phyloP scores from a whole-genome alignment of 1,140 invertebrate genomes.

The Dendroctonus ponderosae region DNA sequence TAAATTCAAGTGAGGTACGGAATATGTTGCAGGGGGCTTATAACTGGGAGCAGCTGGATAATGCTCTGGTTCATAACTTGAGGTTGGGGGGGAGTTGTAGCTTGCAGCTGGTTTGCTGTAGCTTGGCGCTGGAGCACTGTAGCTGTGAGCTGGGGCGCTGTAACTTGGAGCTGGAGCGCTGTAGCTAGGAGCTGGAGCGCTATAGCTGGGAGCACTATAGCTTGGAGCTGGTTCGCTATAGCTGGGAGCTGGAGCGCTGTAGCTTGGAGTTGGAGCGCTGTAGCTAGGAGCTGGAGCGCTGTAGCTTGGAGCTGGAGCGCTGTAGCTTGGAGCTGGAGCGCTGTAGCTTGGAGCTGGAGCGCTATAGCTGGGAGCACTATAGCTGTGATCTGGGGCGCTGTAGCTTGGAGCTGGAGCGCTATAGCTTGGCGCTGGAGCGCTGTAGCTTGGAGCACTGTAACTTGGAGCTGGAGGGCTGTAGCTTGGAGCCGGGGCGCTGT shows the following conservation, averaged over 20 bases:
- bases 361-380: constrained; percentile 23
- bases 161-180: constrained; percentile 26
- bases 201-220: constrained; percentile 26
- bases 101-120: constrained; percentile 30
- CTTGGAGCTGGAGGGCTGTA: no score
- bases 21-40: constrained; percentile 27
- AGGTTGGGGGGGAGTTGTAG: constrained; percentile 25
- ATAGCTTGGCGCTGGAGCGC: no score
- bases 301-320: constrained; percentile 30
- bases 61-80: constrained; percentile 1
- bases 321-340: constrained; percentile 36
- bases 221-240: constrained; percentile 26
- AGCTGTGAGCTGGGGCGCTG: constrained; percentile 17
- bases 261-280: constrained; percentile 24
- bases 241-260: constrained; percentile 30
- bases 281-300: constrained; percentile 25
- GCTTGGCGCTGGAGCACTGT: constrained; percentile 19
- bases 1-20: constrained; percentile 15
- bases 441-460: no score
- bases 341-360: constrained; percentile 34
- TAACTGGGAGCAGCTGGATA: constrained; percentile 16
- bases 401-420: no score
- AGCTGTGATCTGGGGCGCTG: constrained; percentile 16
- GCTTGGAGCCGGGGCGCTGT: no score
- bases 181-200: constrained; percentile 28